Conservation (phyloP, 2,797 vertebrate genomes). For the Paramormyrops hopkinsi region DNA sequence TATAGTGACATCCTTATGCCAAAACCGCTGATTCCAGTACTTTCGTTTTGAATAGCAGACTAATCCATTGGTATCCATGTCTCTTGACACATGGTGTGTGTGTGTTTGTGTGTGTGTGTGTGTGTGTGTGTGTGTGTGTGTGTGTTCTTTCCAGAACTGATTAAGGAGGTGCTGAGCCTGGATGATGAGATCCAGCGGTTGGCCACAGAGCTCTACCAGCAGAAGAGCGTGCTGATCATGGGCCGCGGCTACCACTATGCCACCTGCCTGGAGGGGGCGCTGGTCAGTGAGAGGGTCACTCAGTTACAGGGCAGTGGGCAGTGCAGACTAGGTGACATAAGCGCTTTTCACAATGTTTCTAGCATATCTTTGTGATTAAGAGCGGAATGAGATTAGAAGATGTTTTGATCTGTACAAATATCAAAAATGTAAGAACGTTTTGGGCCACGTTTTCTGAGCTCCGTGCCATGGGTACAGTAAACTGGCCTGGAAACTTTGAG, state of each 20-base stretch:
- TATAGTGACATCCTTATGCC: neutral
- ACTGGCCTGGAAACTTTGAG: neutral
- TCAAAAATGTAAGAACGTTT: neutral
- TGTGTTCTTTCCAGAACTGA: conserved; percentile 65
- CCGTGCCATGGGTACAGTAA: neutral
- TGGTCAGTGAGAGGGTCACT: conserved; percentile 62
- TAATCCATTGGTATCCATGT: neutral
- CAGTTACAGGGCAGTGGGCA: neutral
- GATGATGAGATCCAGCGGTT: conserved; percentile 96
- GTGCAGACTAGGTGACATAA: neutral
- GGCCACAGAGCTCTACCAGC: conserved; percentile 86
- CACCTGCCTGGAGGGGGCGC: conserved; percentile 90
- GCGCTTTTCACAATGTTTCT: neutral
- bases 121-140: neutral
- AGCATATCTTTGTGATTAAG: neutral
- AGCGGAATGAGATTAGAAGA: neutral
- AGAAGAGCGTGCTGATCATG: conserved; percentile 98
- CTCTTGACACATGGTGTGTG: neutral
- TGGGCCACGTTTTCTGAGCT: neutral
- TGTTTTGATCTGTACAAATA: neutral
- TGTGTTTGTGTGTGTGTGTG: neutral
- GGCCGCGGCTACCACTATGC: conserved; percentile 95
- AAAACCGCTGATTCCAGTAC: neutral
- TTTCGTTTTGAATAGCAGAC: neutral
- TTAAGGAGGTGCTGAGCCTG: conserved; percentile 90